Conservation (phyloP, 2,888 invertebrate genomes). For the Drosophila melanosoma region DNA sequence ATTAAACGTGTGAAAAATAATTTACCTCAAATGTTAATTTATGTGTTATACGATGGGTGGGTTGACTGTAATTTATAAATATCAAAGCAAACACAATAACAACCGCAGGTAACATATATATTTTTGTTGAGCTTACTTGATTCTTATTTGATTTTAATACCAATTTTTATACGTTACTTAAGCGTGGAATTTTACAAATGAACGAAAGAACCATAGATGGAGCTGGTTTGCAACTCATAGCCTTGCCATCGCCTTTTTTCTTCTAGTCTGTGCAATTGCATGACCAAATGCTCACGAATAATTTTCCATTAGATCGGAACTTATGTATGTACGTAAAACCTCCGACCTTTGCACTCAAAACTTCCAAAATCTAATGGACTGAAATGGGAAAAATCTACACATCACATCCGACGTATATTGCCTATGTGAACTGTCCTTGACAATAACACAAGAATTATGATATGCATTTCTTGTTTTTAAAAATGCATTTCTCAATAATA, state of each 20-base stretch:
- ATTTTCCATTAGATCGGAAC: background rate
- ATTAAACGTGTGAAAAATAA: background rate
- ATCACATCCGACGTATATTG: too few relatives aligned
- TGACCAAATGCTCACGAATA: background rate
- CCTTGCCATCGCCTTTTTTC: background rate
- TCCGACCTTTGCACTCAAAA: background rate
- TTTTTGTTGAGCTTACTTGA: background rate
- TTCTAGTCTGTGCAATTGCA: background rate
- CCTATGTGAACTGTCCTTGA: background rate
- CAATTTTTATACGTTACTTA: background rate
- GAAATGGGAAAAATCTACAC: background rate
- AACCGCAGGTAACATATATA: background rate
- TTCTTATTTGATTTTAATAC: background rate
- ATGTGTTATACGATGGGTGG: background rate
- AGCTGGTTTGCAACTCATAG: background rate
- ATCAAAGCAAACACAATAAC: background rate
- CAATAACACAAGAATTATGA: background rate
- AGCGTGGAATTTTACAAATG: background rate
- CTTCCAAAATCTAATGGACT: background rate
- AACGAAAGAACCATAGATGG: background rate
- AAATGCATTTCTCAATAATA: background rate
- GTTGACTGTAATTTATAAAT: background rate
- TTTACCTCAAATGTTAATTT: background rate
- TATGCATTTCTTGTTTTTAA: background rate
- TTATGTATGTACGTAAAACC: too few relatives aligned